Conservation (phyloP, 2,797 vertebrate genomes). For the Hafferia zeledoni region DNA sequence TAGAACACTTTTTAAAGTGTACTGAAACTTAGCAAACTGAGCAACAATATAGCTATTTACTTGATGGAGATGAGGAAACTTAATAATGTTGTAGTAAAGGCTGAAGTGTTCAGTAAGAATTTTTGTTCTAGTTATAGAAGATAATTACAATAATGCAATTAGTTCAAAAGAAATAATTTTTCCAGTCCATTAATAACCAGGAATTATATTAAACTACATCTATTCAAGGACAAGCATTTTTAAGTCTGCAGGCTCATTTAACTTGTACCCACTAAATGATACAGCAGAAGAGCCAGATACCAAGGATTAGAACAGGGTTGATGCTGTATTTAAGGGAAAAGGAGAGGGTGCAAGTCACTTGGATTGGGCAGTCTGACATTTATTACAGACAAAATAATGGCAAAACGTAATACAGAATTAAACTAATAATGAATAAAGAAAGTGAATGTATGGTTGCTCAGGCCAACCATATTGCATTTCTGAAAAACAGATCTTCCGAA, state of each 20-base stretch:
- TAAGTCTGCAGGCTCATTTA: conserved; percentile 34
- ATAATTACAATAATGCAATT: neutral
- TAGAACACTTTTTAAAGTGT: neutral
- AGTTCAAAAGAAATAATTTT: conserved; percentile 17
- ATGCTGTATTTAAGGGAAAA: neutral
- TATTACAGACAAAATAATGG: neutral
- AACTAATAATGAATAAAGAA: neutral
- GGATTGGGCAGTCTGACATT: neutral
- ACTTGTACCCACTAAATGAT: neutral
- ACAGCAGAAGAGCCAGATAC: neutral
- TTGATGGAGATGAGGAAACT: neutral
- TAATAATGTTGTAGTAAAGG: neutral
- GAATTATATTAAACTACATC: conserved; percentile 19
- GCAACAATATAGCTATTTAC: neutral
- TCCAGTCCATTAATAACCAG: conserved; percentile 17
- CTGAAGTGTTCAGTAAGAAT: neutral
- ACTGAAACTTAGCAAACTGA: neutral
- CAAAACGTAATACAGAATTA: neutral
- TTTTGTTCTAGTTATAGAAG: conserved; percentile 26
- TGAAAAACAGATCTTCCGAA: neutral
- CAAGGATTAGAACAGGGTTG: neutral
- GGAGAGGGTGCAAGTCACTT: neutral
- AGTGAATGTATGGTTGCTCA: neutral
- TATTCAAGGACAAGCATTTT: conserved; percentile 33
- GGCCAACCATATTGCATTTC: neutral